These are phyloP conservation scores for Lepus americanus DNA, from an alignment of 2,113 vertebrate species.

Conservation along the genomic window DNA sequence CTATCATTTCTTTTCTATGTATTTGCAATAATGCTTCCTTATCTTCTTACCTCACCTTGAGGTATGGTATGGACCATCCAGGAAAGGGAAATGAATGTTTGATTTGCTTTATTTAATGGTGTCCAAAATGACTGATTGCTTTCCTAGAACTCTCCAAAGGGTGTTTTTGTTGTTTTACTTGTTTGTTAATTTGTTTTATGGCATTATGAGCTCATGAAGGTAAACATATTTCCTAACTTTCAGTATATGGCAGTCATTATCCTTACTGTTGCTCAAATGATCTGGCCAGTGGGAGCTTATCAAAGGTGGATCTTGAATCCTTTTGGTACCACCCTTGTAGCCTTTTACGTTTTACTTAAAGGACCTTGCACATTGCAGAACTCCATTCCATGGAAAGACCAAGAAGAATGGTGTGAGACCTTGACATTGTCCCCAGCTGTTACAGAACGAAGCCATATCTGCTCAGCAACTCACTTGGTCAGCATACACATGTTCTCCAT, in stretches of 20 bases:
- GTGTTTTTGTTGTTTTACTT: background rate
- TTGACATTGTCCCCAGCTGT: background rate
- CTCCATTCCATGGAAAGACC: background rate
- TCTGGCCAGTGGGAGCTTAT: background rate
- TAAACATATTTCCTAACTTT: conserved; percentile 7
- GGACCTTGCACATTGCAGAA: background rate
- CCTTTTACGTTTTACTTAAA: background rate
- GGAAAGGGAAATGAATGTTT: background rate
- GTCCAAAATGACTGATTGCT: conserved; percentile 16
- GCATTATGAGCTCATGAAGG: background rate
- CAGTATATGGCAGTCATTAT: background rate
- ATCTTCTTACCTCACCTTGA: background rate
- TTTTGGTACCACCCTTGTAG: background rate
- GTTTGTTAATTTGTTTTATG: background rate
- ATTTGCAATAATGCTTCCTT: background rate
- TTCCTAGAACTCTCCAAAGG: background rate
- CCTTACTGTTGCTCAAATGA: background rate
- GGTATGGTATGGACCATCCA: background rate
- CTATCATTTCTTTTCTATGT: background rate
- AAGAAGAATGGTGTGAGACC: background rate
- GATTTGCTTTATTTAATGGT: background rate
- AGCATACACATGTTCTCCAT: background rate
- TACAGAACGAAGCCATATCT: background rate
- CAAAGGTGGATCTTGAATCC: background rate
- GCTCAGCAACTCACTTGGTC: background rate